Evolutionary conservation across 1,140 invertebrate genomes (phyloP).

Genomic region (Drosophila busckii): DNA sequence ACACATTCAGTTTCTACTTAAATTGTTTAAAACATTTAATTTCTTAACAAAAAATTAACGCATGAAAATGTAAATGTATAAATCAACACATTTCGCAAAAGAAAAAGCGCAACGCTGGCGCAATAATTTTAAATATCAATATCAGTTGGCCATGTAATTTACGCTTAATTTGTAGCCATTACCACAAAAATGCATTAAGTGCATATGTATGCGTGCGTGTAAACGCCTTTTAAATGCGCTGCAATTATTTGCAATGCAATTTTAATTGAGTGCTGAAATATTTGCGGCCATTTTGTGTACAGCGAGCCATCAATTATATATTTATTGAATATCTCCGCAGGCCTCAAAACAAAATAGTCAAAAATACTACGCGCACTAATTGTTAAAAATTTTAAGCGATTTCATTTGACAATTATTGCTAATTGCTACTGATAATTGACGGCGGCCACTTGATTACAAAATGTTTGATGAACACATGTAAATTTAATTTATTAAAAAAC

Average conservation of each 20-base stretch:
- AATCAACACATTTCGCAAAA: constrained; percentile 49
- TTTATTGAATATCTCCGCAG: constrained; percentile 31
- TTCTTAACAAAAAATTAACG: neutral
- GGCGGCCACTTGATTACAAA: too few species aligned
- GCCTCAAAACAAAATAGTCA: constrained; percentile 17
- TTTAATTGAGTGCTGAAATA: constrained; percentile 75
- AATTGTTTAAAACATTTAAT: constrained; percentile 16
- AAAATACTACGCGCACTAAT: constrained; percentile 20
- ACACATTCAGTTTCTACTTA: constrained; percentile 21
- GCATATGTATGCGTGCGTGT: constrained; percentile 8
- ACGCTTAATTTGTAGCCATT: constrained; percentile 73
- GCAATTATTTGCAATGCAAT: constrained; percentile 71
- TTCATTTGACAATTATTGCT: too few species aligned
- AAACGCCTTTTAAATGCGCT: constrained; percentile 59
- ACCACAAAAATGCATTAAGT: constrained; percentile 73
- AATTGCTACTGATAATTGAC: too few species aligned
- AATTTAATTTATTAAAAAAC: too few species aligned
- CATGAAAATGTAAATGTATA: constrained; percentile 23
- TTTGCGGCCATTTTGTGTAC: constrained; percentile 49
- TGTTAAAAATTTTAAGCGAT: too few species aligned
- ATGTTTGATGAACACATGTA: too few species aligned
- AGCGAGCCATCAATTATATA: constrained; percentile 28
- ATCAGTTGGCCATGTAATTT: constrained; percentile 61
- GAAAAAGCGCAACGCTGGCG: constrained; percentile 37
- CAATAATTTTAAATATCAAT: constrained; percentile 46